These are phyloP conservation scores for Cheilosia vulpina DNA, from an alignment of 2,888 invertebrate genomes.

Conservation along the genomic window DNA sequence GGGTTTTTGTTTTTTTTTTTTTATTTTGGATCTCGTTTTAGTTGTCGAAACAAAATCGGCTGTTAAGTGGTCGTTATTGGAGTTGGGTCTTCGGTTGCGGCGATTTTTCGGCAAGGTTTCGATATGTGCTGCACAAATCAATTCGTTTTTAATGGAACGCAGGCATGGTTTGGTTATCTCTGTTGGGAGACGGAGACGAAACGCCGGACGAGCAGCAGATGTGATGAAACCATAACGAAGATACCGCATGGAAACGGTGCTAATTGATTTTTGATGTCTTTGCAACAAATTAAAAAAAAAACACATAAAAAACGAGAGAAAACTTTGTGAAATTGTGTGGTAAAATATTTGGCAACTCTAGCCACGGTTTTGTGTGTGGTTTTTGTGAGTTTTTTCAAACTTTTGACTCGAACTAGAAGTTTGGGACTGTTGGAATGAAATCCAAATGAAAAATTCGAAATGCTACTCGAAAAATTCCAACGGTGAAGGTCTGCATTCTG, in stretches of 20 bases:
- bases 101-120: slow-evolving; percentile 61
- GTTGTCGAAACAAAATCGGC: slow-evolving; percentile 73
- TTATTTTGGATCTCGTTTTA: slow-evolving; percentile 45
- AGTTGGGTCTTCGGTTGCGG: slow-evolving; percentile 46
- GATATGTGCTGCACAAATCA: slow-evolving; percentile 73
- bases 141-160: slow-evolving; percentile 75
- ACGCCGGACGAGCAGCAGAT: slow-evolving; percentile 50
- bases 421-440: too few species aligned
- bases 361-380: too few species aligned
- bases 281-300: slow-evolving; percentile 29
- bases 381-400: too few species aligned
- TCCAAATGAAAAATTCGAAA: too few species aligned
- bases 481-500: too few species aligned
- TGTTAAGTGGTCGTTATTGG: slow-evolving; percentile 74
- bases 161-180: slow-evolving; percentile 73
- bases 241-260: slow-evolving; percentile 67
- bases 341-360: too few species aligned
- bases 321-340: slow-evolving; percentile 16
- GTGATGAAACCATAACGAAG: slow-evolving; percentile 71
- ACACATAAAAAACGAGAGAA: neutral
- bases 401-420: too few species aligned
- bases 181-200: slow-evolving; percentile 44
- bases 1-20: neutral
- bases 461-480: too few species aligned
- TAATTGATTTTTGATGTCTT: slow-evolving; percentile 75